Evolutionary conservation across 2,888 invertebrate species (phyloP).

Genomic region (Drosophila demipolita): DNA sequence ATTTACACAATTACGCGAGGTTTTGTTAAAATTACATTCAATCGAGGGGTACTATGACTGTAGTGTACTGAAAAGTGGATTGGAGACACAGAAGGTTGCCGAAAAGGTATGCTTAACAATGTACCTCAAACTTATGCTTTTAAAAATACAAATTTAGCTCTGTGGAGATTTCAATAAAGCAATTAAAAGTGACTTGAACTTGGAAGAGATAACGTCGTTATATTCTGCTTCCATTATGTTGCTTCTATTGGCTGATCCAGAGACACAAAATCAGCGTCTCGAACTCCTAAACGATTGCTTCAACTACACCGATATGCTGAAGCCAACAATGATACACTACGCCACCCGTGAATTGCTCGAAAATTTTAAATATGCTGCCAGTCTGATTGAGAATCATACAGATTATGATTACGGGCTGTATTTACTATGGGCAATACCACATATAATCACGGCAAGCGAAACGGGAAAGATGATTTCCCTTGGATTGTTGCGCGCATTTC

Average conservation of each 20-base stretch:
- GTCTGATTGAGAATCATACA: constrained; percentile 25
- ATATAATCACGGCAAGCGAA: constrained; percentile 63
- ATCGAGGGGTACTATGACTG: constrained; percentile 30
- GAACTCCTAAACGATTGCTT: constrained; percentile 59
- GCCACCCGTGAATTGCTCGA: constrained; percentile 45
- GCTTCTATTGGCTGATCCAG: constrained; percentile 27
- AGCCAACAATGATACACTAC: constrained; percentile 68
- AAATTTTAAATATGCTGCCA: constrained; percentile 28
- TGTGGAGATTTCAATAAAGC: constrained; percentile 26
- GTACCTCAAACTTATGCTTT: not conserved
- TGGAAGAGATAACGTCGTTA: constrained; percentile 52
- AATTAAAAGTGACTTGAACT: constrained; percentile 38
- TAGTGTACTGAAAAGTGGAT: not conserved
- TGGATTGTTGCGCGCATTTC: constrained; percentile 50
- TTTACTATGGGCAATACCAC: constrained; percentile 51
- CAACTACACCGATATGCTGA: constrained; percentile 62
- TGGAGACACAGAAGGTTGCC: constrained; percentile 9
- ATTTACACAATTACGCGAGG: constrained; percentile 31
- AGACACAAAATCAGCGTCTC: constrained; percentile 28
- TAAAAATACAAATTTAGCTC: constrained; percentile 26
- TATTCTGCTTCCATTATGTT: constrained; percentile 47
- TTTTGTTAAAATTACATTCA: constrained; percentile 27
- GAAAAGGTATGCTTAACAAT: constrained; percentile 26
- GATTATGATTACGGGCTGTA: constrained; percentile 50
- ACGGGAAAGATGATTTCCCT: constrained; percentile 63